These are phyloP conservation scores for Pollenia angustigena DNA, from an alignment of 2,888 invertebrate genomes.

Conservation along the genomic window DNA sequence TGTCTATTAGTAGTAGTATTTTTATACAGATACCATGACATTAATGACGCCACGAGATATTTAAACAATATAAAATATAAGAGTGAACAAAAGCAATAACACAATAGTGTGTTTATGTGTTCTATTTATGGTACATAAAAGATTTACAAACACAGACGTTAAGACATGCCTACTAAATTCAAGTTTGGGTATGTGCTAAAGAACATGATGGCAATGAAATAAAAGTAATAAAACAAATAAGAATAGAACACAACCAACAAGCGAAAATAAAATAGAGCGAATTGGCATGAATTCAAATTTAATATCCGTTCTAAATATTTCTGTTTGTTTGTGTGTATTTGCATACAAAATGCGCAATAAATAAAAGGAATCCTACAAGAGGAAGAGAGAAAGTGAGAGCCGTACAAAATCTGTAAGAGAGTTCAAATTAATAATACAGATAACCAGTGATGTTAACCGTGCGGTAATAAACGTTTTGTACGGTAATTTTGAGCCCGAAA, in stretches of 20 bases:
- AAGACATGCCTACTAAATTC: neutral
- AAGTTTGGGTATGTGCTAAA: neutral
- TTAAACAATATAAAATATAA: constrained; percentile 11
- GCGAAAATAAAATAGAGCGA: constrained; percentile 17
- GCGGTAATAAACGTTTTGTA: neutral
- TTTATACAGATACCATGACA: constrained; percentile 46
- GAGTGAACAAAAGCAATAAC: neutral
- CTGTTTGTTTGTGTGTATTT: neutral
- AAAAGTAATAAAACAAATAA: constrained; percentile 24
- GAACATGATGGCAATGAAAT: constrained; percentile 49
- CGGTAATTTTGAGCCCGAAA: neutral
- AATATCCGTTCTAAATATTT: constrained; percentile 46
- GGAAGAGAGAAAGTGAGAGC: neutral
- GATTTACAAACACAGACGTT: neutral
- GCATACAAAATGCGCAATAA: constrained; percentile 51
- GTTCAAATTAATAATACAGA: neutral
- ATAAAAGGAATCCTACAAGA: constrained; percentile 2
- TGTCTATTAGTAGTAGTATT: neutral
- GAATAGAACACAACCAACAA: constrained; percentile 5
- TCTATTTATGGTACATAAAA: constrained; percentile 5
- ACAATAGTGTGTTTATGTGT: neutral
- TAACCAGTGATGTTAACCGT: too few species aligned
- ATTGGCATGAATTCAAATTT: constrained; percentile 35
- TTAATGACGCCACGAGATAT: constrained; percentile 63
- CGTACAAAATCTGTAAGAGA: neutral